phyloP scores from a whole-genome alignment of 1,140 invertebrate species.

The Gryon sp. region DNA sequence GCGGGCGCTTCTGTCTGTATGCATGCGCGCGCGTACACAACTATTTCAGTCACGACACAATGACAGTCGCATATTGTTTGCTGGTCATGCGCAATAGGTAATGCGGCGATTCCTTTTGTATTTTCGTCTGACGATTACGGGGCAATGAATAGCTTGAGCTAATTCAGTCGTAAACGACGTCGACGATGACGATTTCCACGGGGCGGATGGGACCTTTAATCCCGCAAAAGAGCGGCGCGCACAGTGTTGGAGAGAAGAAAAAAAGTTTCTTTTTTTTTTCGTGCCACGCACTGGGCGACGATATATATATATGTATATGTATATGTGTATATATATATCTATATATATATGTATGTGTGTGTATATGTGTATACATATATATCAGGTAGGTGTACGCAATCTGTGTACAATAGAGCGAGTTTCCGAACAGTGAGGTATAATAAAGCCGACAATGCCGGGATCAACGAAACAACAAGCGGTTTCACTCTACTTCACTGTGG shows the following conservation, averaged over 20 bases:
- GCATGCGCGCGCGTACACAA: constrained; percentile 11
- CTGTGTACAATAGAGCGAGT: constrained; percentile 70
- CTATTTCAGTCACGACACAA: constrained; percentile 58
- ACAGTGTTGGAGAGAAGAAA: constrained; percentile 43
- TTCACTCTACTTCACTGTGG: constrained; percentile 74
- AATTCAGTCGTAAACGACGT: constrained; percentile 62
- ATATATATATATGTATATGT: too few species aligned
- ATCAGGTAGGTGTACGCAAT: constrained; percentile 66
- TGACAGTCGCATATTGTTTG: constrained; percentile 60
- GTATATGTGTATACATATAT: too few species aligned
- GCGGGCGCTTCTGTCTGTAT: too few species aligned
- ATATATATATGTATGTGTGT: too few species aligned
- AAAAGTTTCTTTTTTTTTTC: too few species aligned
- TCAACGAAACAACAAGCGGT: constrained; percentile 77
- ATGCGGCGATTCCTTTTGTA: constrained; percentile 66
- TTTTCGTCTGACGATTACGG: constrained; percentile 62
- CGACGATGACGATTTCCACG: constrained; percentile 55
- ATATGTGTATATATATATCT: too few species aligned
- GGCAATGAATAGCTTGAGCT: constrained; percentile 64
- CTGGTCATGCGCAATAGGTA: constrained; percentile 65
- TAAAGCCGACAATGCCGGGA: constrained; percentile 73
- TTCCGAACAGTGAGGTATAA: constrained; percentile 68
- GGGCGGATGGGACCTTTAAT: constrained; percentile 66
- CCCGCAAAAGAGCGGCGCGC: constrained; percentile 64
- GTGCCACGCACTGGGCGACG: constrained; percentile 46